Conservation (phyloP, 2,113 vertebrate genomes). For the Casuarius casuarius region DNA sequence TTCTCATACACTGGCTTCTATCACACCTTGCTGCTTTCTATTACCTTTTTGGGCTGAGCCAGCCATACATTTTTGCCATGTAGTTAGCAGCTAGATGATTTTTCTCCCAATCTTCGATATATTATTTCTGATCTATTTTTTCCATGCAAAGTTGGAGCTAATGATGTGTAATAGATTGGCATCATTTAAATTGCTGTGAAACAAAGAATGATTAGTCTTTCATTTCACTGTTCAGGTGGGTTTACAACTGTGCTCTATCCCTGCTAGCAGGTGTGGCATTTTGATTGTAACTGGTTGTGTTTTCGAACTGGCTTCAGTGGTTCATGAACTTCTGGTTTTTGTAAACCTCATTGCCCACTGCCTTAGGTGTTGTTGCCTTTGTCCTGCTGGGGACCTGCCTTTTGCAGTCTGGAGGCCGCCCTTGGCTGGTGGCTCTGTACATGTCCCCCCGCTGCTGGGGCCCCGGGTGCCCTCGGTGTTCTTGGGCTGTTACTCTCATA, state of each 20-base stretch:
- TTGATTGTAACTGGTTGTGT: neutral
- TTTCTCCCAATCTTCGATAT: neutral
- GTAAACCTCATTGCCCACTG: neutral
- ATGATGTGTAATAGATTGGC: neutral
- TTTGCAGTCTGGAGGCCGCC: neutral
- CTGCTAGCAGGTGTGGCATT: neutral
- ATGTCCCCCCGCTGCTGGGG: fast-evolving
- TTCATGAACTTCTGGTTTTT: neutral
- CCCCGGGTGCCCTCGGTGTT: neutral
- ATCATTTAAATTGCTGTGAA: neutral
- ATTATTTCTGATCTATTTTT: neutral
- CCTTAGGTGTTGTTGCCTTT: neutral
- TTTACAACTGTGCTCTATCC: neutral
- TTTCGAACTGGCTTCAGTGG: neutral
- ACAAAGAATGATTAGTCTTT: neutral
- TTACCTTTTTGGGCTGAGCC: neutral
- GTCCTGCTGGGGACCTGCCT: neutral
- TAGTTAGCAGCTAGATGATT: neutral
- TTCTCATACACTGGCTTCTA: neutral
- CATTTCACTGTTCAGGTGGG: neutral
- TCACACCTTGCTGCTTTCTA: neutral
- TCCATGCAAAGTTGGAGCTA: neutral
- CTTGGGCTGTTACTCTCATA: fast-evolving
- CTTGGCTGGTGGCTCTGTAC: neutral
- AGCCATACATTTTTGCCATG: neutral